Percentiles rank a stretch among this genome's conserved stretches.
Conservation (phyloP, 2,113 vertebrate species). For the Herpailurus yagouaroundi region DNA sequence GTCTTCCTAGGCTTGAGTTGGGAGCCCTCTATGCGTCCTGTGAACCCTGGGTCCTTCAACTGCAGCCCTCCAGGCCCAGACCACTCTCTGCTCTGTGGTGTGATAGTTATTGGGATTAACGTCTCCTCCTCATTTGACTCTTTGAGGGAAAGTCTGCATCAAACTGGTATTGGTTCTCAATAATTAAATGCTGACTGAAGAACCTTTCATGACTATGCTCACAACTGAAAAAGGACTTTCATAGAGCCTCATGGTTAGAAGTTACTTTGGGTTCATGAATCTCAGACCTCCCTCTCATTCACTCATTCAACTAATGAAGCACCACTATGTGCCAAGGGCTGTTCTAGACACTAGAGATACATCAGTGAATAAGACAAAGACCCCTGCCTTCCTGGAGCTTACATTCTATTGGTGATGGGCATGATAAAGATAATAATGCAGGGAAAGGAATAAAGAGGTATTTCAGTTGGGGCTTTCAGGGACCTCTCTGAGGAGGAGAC, state of each 20-base stretch:
- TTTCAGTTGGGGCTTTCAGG: neutral
- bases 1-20: neutral
- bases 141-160: neutral
- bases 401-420: neutral
- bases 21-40: neutral
- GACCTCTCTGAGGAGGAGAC: neutral
- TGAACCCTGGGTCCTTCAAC: neutral
- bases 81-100: neutral
- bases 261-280: neutral
- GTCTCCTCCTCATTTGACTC: neutral
- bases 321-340: neutral
- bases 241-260: neutral
- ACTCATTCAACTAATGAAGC: neutral
- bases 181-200: neutral
- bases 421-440: neutral
- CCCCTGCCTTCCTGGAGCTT: neutral
- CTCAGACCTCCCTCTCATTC: neutral
- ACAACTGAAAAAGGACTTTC: neutral
- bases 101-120: neutral
- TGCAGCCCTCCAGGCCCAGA: neutral
- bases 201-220: neutral
- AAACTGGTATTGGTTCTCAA: neutral
- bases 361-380: neutral
- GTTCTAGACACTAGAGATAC: neutral
- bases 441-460: neutral